Evolutionary conservation across 2,797 vertebrate genomes (phyloP).

Genomic region (Strix occidentalis): DNA sequence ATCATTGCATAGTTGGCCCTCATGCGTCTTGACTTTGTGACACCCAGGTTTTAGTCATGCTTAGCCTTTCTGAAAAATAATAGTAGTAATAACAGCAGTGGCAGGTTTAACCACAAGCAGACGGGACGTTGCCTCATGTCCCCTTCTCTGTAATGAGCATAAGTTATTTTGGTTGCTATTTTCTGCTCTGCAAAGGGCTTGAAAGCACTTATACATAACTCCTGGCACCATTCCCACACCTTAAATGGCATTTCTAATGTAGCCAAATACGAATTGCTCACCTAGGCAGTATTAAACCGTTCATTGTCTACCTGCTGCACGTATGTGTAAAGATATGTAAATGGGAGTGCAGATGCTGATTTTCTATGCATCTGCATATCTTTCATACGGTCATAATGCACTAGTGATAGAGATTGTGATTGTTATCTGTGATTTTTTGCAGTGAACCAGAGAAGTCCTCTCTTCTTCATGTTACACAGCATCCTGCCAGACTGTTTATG

Average conservation of each 20-base stretch:
- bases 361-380: not conserved
- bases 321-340: not conserved
- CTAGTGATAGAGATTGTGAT: not conserved
- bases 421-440: constrained; percentile 2
- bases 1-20: not conserved
- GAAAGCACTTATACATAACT: constrained; percentile 42
- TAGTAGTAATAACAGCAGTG: constrained; percentile 35
- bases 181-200: constrained; percentile 5
- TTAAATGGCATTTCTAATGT: not conserved
- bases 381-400: not conserved
- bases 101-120: constrained; percentile 58
- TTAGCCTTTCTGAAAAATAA: constrained; percentile 50
- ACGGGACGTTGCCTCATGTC: not conserved
- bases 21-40: not conserved
- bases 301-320: not conserved
- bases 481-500: constrained; percentile 17
- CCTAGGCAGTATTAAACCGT: not conserved
- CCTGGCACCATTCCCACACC: constrained; percentile 12
- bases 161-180: constrained; percentile 50
- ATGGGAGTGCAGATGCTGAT: not conserved
- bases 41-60: constrained; percentile 32
- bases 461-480: not conserved
- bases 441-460: not conserved
- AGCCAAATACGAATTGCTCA: not conserved
- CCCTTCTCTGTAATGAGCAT: not conserved